Conservation (phyloP, 2,797 vertebrate species). For the Tangara arthus region DNA sequence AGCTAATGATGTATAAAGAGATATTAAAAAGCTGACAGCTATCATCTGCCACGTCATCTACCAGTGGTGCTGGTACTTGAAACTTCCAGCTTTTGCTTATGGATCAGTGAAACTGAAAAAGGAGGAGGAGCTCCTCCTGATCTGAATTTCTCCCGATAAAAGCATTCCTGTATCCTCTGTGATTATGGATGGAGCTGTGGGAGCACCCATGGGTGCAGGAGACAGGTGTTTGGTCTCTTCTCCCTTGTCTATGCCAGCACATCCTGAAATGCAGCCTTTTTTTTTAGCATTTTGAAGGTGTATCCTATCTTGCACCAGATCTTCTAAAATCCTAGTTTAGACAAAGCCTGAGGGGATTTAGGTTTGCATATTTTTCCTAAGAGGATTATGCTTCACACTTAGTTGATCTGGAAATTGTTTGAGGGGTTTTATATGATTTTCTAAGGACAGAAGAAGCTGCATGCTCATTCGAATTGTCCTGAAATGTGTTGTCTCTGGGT, state of each 20-base stretch:
- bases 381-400: conserved; percentile 34
- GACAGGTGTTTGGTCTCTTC: neutral
- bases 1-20: neutral
- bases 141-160: neutral
- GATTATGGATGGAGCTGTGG: neutral
- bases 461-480: neutral
- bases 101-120: neutral
- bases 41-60: neutral
- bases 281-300: neutral
- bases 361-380: conserved; percentile 44
- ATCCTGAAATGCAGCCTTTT: neutral
- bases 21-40: neutral
- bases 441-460: neutral
- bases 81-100: neutral
- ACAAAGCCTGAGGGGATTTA: neutral
- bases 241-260: neutral
- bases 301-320: neutral
- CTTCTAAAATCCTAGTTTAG: neutral
- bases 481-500: neutral
- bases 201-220: neutral
- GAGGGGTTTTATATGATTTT: neutral
- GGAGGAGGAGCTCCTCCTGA: neutral
- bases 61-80: neutral
- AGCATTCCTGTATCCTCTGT: neutral
- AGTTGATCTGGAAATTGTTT: conserved; percentile 16